Evolutionary conservation across 2,888 invertebrate genomes (phyloP), one percentile per base, ranked within the genome.

Genomic region (Mythimna vitellina): DNA sequence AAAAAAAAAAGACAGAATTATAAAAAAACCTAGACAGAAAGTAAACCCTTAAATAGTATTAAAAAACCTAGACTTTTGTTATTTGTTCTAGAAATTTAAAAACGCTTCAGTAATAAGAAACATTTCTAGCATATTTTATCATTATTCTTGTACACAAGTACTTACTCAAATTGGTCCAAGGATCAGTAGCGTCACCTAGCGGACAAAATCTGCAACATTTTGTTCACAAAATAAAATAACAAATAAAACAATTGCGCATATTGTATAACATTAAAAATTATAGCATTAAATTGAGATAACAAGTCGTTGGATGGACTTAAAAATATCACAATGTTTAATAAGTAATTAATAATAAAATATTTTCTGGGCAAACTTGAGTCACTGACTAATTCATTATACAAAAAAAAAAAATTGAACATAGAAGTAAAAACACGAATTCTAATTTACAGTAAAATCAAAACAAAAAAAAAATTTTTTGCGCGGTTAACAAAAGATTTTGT

Each of bases 261-360:
- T 65, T 68, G 71, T 73, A 71, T 65, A 88, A 86, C 80, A 80
- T 79, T 80, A 74, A 83, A 84, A 78, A 87, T 76, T 78, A 86
- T 81, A 81, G 73, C 65, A 82, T 79, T 69, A 71, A 81, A 84
- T 79, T 84, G 84, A 88, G 76, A 86, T 83, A 88, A 88, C 86
- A 85, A 86, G 76, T 86, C 89, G 86, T 88, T 90, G 92, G 91
- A 91, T 91, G 92, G 90, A 91, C 80, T 88, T 81, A 53, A 86
- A 89, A 86, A 89, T 91, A 91, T 92, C 92, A 92, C 92, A 91
- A 86, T 74, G 76, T 77, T 77, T 29, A 70, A 73, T 72, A 82
- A 78, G 58, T 65, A 81, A 76, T 69, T 22, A 60, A 70, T 74
- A 25, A 79, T 71, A 10, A 60, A 61, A 64, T 70, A 67, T 63